These are phyloP conservation scores for Sula dactylatra DNA, from an alignment of 2,113 vertebrate genomes.

Conservation along the genomic window DNA sequence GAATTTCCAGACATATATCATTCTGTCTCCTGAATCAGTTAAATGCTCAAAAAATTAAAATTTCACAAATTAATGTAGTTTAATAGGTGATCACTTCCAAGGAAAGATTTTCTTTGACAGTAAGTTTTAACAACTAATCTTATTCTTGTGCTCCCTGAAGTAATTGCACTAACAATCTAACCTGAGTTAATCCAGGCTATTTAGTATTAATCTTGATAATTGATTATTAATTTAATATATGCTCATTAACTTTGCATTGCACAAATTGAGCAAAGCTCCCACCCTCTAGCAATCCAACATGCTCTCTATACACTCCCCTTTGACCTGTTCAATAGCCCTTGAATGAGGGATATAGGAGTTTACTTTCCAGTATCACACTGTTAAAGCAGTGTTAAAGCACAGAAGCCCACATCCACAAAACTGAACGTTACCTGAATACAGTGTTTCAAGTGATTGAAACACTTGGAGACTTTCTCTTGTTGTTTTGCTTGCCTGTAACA, in stretches of 20 bases:
- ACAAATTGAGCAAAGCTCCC: neutral
- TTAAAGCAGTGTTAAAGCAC: neutral
- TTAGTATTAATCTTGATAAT: neutral
- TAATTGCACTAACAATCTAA: neutral
- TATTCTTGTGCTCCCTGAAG: neutral
- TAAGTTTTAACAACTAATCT: neutral
- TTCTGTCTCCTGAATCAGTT: neutral
- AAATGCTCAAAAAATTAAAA: neutral
- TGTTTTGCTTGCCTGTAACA: neutral
- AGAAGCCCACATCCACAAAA: neutral
- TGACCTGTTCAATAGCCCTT: neutral
- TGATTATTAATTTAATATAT: neutral
- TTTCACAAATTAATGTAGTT: neutral
- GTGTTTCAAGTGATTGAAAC: neutral
- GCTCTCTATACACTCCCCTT: neutral
- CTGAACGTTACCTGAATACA: neutral
- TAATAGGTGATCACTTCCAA: neutral
- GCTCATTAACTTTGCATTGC: neutral
- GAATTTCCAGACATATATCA: neutral
- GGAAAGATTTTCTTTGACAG: neutral
- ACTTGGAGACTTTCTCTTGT: neutral
- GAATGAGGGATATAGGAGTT: neutral
- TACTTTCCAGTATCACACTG: neutral
- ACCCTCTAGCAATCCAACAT: neutral
- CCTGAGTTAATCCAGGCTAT: neutral